phyloP scores from a whole-genome alignment of 1,140 invertebrate genomes.

The Brachionus angularis region DNA sequence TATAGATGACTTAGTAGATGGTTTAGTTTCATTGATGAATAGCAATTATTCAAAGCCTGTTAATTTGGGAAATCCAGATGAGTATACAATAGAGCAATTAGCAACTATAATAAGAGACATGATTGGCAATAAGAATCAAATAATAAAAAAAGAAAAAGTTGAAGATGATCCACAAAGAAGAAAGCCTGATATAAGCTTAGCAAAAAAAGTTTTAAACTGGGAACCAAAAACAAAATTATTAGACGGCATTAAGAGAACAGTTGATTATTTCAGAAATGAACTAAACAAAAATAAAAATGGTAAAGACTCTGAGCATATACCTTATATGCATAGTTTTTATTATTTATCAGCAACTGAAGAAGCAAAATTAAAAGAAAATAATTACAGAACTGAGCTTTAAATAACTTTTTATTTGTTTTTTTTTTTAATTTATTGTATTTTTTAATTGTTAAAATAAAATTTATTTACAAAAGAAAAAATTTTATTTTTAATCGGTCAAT shows the following conservation, averaged over 20 bases:
- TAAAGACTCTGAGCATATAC: not conserved
- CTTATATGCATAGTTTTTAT: conserved; percentile 24
- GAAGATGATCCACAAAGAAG: conserved; percentile 92
- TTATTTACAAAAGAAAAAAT: too few species aligned
- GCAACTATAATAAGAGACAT: conserved; percentile 79
- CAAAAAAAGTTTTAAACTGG: conserved; percentile 81
- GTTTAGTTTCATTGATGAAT: conserved; percentile 83
- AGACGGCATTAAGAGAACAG: conserved; percentile 78
- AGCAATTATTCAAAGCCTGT: conserved; percentile 88
- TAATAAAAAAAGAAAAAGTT: conserved; percentile 63
- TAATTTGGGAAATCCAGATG: conserved; percentile 95
- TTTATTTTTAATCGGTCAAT: too few species aligned
- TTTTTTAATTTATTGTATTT: too few species aligned
- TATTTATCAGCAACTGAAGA: conserved; percentile 14
- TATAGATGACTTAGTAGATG: conserved; percentile 92
- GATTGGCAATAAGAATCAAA: conserved; percentile 51
- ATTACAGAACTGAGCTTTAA: conserved; percentile 15
- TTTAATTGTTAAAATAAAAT: too few species aligned
- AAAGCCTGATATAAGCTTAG: conserved; percentile 83
- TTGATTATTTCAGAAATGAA: conserved; percentile 84
- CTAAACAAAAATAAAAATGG: conserved; percentile 37
- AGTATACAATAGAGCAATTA: conserved; percentile 93
- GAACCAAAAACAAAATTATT: conserved; percentile 80
- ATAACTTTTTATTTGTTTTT: too few species aligned
- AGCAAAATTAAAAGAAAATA: not conserved